Evolutionary conservation across 1,140 invertebrate species (phyloP).

Genomic region (Batillaria attramentaria): DNA sequence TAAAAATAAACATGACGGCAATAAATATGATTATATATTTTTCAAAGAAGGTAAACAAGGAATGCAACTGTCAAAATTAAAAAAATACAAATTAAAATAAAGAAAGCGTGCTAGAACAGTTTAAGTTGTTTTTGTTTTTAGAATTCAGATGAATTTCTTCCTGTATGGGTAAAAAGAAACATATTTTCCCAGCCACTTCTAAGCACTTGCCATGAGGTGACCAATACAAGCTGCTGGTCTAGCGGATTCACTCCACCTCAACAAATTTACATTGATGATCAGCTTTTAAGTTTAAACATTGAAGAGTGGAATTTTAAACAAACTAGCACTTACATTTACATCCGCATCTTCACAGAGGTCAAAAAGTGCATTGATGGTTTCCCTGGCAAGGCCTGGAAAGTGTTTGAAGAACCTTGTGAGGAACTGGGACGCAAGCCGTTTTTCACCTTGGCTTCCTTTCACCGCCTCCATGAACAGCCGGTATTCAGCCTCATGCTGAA

Average conservation of each 20-base stretch:
- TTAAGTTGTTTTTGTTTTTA: too few species aligned
- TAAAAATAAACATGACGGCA: too few species aligned
- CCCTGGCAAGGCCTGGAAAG: conserved; percentile 87
- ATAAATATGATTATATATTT: too few species aligned
- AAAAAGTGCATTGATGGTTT: conserved; percentile 91
- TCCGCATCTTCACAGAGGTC: conserved; percentile 98
- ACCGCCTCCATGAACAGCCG: conserved; percentile 82
- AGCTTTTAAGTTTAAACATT: neutral
- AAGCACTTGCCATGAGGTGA: too few species aligned
- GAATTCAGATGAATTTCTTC: too few species aligned
- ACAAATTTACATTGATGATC: neutral
- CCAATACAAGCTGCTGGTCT: neutral
- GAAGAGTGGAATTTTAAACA: neutral
- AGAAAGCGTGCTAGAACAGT: neutral
- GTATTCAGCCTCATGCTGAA: conserved; percentile 90
- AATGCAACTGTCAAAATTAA: conserved; percentile 4
- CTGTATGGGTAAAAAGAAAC: too few species aligned
- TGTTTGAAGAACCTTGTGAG: conserved; percentile 94
- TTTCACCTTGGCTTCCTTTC: conserved; percentile 82
- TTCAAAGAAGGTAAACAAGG: too few species aligned
- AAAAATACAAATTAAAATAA: neutral
- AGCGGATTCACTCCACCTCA: neutral
- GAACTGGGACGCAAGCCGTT: conserved; percentile 93
- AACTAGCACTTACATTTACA: conserved; percentile 65
- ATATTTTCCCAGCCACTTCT: too few species aligned